phyloP scores from a whole-genome alignment of 2,888 invertebrate genomes.

The Cryptus viduatorius region DNA sequence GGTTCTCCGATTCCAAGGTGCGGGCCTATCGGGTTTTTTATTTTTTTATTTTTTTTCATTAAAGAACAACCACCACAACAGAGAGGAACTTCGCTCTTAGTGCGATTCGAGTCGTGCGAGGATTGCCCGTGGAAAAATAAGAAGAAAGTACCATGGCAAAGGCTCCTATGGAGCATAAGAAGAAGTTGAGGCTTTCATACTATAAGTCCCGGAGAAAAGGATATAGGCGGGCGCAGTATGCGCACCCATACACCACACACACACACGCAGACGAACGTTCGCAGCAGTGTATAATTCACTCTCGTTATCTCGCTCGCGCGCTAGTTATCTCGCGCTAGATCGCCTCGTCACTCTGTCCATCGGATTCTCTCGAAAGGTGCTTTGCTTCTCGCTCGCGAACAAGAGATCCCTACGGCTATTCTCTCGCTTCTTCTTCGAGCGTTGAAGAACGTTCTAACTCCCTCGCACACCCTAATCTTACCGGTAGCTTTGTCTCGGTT shows the following conservation, averaged over 20 bases:
- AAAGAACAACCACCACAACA: neutral
- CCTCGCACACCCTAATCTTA: conserved; percentile 12
- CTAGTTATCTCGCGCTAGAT: conserved; percentile 71
- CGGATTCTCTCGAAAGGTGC: conserved; percentile 28
- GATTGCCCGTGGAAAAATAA: neutral
- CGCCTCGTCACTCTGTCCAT: conserved; percentile 68
- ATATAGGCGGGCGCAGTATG: neutral
- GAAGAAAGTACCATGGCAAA: neutral
- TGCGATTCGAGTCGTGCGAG: neutral
- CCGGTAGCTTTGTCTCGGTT: neutral
- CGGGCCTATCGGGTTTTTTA: neutral
- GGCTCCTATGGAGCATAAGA: neutral
- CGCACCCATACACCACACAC: neutral
- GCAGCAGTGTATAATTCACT: conserved; percentile 61
- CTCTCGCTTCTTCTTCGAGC: conserved; percentile 38
- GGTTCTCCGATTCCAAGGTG: conserved; percentile 65
- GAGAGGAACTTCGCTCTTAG: neutral
- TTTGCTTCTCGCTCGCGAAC: conserved; percentile 26
- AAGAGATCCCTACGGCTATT: conserved; percentile 50
- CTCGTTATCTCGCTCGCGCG: conserved; percentile 60
- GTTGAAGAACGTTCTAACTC: neutral
- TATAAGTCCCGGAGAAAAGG: neutral
- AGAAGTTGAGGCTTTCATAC: conserved; percentile 3
- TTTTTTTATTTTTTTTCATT: neutral
- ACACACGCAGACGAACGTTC: conserved; percentile 15